Percentiles rank a stretch among this genome's conserved stretches.
These are phyloP conservation scores for Melanerpes formicivorus DNA, from an alignment of 2,113 vertebrate genomes.

Conservation along the genomic window DNA sequence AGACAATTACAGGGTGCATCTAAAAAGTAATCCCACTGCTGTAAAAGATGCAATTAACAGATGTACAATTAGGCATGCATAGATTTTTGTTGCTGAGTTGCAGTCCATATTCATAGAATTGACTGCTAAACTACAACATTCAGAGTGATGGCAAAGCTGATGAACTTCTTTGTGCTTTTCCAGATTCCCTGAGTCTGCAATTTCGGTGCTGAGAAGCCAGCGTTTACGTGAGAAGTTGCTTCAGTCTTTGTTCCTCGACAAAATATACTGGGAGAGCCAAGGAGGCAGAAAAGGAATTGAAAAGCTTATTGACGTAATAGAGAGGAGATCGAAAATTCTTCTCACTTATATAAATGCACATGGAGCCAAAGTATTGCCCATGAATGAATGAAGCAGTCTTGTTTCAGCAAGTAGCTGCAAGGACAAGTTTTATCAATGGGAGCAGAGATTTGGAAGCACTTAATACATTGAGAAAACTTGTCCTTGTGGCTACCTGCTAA, in stretches of 20 bases:
- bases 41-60: neutral
- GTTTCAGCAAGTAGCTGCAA: neutral
- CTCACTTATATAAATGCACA: conserved; percentile 93
- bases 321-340: conserved; percentile 88
- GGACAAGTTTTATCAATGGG: neutral
- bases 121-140: conserved; percentile 18
- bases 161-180: conserved; percentile 36
- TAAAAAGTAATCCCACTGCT: neutral
- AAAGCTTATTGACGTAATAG: conserved; percentile 93
- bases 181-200: conserved; percentile 89
- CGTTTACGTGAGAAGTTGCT: conserved; percentile 90
- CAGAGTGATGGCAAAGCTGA: conserved; percentile 21
- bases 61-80: neutral
- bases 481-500: neutral
- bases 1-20: neutral
- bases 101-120: neutral
- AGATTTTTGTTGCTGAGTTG: neutral
- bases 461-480: neutral
- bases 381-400: conserved; percentile 80
- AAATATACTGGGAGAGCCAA: conserved; percentile 95
- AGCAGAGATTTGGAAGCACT: neutral
- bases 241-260: conserved; percentile 95
- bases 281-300: conserved; percentile 93
- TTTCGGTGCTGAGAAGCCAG: conserved; percentile 88
- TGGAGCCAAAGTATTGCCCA: conserved; percentile 83